Percentiles rank a stretch among this genome's conserved stretches.
phyloP scores from a whole-genome alignment of 2,888 invertebrate species.

The Phymatocera aterrima region DNA sequence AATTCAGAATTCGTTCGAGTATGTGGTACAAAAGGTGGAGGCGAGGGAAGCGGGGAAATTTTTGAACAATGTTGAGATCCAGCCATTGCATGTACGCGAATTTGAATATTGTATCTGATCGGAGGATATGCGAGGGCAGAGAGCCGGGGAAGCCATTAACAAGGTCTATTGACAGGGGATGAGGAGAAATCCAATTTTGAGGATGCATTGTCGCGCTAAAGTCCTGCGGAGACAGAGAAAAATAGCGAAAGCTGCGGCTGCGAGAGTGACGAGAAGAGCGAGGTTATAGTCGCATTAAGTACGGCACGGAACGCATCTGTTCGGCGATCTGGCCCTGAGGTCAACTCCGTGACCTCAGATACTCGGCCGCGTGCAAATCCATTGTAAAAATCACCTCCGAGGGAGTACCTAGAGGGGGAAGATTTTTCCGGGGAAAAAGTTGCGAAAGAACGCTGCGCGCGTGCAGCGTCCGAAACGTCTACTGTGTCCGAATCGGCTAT shows the following conservation, averaged over 20 bases:
- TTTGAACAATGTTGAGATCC: too few species aligned
- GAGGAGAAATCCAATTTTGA: background rate
- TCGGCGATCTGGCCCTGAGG: constrained; percentile 57
- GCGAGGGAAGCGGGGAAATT: too few species aligned
- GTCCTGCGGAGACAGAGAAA: background rate
- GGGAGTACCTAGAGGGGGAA: constrained; percentile 52
- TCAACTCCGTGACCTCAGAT: constrained; percentile 69
- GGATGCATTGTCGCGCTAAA: background rate
- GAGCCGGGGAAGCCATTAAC: background rate
- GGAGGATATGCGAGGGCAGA: background rate
- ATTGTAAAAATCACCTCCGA: constrained; percentile 13
- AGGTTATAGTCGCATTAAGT: background rate
- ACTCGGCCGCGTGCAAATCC: constrained; percentile 47
- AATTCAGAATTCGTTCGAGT: too few species aligned
- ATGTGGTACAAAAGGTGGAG: too few species aligned
- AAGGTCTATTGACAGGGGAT: background rate
- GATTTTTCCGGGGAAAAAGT: constrained; percentile 61
- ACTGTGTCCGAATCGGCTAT: constrained; percentile 30
- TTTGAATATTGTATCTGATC: too few species aligned
- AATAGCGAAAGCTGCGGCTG: background rate
- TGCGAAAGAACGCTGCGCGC: constrained; percentile 32
- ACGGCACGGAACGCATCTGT: constrained; percentile 55
- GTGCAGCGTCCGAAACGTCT: background rate
- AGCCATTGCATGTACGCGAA: too few species aligned
- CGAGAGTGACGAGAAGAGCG: background rate